phyloP scores from a whole-genome alignment of 2,797 vertebrate species.

The Hemibagrus guttatus region DNA sequence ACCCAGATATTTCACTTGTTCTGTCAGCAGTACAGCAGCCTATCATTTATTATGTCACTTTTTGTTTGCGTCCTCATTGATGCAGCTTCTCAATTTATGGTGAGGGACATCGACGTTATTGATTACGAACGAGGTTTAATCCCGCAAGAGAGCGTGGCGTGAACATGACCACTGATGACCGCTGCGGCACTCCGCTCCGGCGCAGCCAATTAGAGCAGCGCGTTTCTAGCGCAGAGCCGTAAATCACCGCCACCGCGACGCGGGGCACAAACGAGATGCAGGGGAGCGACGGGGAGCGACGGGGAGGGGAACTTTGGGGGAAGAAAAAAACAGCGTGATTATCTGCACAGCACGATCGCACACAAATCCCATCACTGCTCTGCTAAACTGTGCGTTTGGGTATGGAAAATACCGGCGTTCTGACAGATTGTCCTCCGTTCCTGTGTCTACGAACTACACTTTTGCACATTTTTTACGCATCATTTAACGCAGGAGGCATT shows the following conservation, averaged over 20 bases:
- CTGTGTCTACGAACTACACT: background rate
- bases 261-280: slow-evolving; percentile 8
- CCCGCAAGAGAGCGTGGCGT: background rate
- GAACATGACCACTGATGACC: background rate
- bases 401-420: background rate
- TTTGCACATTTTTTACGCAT: background rate
- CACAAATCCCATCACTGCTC: background rate
- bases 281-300: slow-evolving; percentile 10
- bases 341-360: slow-evolving; percentile 2
- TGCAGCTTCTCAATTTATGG: background rate
- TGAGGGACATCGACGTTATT: background rate
- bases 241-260: slow-evolving; percentile 42
- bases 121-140: background rate
- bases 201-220: slow-evolving; percentile 34
- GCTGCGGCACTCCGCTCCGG: slow-evolving; percentile 37
- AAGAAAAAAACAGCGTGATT: background rate
- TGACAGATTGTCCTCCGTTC: background rate
- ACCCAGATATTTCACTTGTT: background rate
- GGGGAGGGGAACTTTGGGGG: slow-evolving; percentile 7
- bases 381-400: background rate
- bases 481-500: background rate
- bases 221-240: slow-evolving; percentile 39
- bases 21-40: background rate
- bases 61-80: background rate
- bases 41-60: background rate